phyloP scores from a whole-genome alignment of 2,113 vertebrate species.

The Octodon degus region DNA sequence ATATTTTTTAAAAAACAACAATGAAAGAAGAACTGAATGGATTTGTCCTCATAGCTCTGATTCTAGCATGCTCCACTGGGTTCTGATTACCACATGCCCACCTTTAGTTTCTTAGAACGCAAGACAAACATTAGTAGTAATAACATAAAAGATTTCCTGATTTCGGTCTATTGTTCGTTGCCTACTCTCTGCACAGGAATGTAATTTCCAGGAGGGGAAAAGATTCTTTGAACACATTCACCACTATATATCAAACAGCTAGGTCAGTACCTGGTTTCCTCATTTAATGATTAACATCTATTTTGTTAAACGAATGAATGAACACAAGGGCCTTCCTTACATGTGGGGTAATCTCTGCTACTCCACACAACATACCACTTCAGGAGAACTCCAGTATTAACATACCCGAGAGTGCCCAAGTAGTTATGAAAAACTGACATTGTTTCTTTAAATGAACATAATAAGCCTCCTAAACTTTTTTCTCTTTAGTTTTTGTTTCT shows the following conservation, averaged over 20 bases:
- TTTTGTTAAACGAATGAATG: background rate
- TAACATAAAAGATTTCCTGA: slow-evolving; percentile 23
- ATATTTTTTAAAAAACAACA: slow-evolving; percentile 28
- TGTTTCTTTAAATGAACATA: background rate
- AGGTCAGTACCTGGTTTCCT: background rate
- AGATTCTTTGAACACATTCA: background rate
- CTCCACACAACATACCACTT: background rate
- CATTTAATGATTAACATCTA: background rate
- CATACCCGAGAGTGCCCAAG: background rate
- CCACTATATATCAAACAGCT: background rate
- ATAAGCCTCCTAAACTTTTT: background rate
- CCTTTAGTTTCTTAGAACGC: background rate
- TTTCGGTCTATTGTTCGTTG: background rate
- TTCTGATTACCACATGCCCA: background rate
- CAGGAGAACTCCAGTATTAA: background rate
- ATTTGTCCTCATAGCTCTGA: slow-evolving; percentile 11
- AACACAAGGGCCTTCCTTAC: background rate
- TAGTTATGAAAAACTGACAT: background rate
- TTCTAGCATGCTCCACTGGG: background rate
- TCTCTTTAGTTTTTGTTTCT: background rate
- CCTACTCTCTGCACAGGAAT: background rate
- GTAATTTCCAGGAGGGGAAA: background rate
- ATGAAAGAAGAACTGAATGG: background rate
- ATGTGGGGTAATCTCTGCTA: background rate
- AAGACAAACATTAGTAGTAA: background rate